Evolutionary conservation across 2,113 vertebrate genomes (phyloP), one percentile per base, ranked within the genome.

Genomic region (Pelecanus crispus): DNA sequence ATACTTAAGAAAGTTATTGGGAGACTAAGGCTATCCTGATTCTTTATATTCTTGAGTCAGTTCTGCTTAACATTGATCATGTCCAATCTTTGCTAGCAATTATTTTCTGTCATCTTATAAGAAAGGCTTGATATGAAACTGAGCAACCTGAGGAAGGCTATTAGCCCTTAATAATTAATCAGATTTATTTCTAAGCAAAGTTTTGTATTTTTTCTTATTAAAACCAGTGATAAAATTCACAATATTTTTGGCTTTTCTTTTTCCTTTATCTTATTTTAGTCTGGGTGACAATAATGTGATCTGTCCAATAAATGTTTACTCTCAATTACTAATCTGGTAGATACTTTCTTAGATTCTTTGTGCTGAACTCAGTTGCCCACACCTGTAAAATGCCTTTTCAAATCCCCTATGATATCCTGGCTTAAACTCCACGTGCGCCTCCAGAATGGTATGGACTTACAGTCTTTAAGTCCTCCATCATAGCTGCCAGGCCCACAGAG

Each of bases 21-120:
- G 25, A 22, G 7, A 63, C 20, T 68, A 53, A 72, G 1, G 11
- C 2, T 40, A 24, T 78, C 6, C 17, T 0, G 0, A 28, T 70
- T 61, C 25, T 84, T 77, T 66, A 19, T 34, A 65, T 32, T 84
- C 15, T 55, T 88, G 59, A 47, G 15, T 68, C 25, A 73, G 9
- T 50, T 90, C 1, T 4, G n/a, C 20, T 70, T 68, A 78, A 56
- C 49, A 70, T 18, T 68, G 32, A 47, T 85, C 38, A 36, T 36
- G 58, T 29, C 7, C 11, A 31, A 31, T 26, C 18, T 74, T 66
- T 49, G 5, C 6, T 70, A 49, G 10, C 3, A 79, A 34, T 20
- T 81, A 62, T 79, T 19, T 32, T 78, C 42, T 74, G 52, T 53
- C 8, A 6, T 59, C n/a, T 63, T 32, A 32, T 22, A 42, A 75